A percentile compares a stretch with the other conserved stretches of the same genome.
phyloP scores from a whole-genome alignment of 2,888 invertebrate genomes.

The Drosophila longiperda region DNA sequence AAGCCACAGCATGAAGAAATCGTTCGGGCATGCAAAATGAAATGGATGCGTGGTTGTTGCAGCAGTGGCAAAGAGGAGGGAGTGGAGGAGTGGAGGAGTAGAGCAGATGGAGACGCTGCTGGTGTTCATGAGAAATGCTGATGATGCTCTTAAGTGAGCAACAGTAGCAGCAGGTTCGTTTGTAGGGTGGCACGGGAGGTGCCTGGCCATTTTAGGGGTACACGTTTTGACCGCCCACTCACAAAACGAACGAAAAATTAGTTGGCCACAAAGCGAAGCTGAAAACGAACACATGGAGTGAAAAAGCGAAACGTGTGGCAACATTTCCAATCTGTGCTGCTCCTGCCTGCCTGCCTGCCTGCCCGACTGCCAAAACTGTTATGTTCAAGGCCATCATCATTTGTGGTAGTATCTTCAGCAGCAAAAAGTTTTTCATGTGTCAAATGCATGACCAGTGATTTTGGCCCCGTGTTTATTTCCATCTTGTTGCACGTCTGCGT shows the following conservation, averaged over 20 bases:
- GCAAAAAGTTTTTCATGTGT: constrained; percentile 65
- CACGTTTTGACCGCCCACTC: constrained; percentile 21
- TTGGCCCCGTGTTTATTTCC: constrained; percentile 39
- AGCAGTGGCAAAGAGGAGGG: neutral
- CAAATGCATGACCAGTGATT: constrained; percentile 71
- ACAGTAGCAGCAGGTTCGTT: constrained; percentile 3
- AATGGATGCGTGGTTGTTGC: neutral
- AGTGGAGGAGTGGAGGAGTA: neutral
- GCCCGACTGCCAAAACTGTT: constrained; percentile 6
- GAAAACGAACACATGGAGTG: constrained; percentile 35
- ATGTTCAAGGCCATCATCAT: constrained; percentile 74
- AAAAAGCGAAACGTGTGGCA: constrained; percentile 17
- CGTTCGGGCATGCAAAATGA: constrained; percentile 62
- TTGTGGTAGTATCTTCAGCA: constrained; percentile 43
- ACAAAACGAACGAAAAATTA: constrained; percentile 37
- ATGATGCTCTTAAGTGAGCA: constrained; percentile 66
- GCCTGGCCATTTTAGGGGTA: constrained; percentile 47
- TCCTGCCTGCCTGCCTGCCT: neutral
- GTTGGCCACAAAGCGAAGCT: constrained; percentile 33
- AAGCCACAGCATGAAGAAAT: constrained; percentile 43
- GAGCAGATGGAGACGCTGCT: neutral
- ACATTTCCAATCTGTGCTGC: constrained; percentile 20
- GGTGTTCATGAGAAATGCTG: constrained; percentile 58
- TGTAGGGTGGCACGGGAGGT: constrained; percentile 1
- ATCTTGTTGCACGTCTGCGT: constrained; percentile 2